A percentile compares a stretch with the other conserved stretches of the same genome.
Evolutionary conservation across 2,797 vertebrate species (phyloP).

Genomic region (Borostomias antarcticus): DNA sequence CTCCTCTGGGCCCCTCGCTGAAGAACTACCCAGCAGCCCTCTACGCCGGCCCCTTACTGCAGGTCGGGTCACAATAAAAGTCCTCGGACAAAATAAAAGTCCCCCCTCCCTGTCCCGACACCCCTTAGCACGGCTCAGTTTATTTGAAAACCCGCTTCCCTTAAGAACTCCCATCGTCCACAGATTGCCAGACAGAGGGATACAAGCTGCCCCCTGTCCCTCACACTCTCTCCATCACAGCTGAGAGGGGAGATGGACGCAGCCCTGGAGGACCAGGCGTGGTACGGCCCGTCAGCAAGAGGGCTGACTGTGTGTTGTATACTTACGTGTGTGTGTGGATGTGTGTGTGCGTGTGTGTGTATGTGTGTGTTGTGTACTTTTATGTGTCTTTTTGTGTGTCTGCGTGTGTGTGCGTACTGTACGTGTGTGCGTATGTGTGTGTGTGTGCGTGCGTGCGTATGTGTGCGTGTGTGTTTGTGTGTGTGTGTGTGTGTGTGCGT

Average conservation of each 20-base stretch:
- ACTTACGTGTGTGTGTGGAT: not conserved
- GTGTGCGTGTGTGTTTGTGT: slow-evolving; percentile 4
- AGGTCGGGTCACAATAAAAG: slow-evolving; percentile 64
- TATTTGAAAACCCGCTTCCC: slow-evolving; percentile 47
- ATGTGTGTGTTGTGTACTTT: slow-evolving; percentile 41
- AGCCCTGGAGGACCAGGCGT: slow-evolving; percentile 9
- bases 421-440: not conserved
- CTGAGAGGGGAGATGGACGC: not conserved
- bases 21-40: slow-evolving; percentile 25
- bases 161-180: slow-evolving; percentile 34
- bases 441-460: not conserved
- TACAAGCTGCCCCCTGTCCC: slow-evolving; percentile 38
- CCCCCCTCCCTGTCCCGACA: no score
- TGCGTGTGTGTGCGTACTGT: not conserved
- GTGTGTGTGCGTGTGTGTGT: slow-evolving; percentile 7
- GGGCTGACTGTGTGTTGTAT: not conserved
- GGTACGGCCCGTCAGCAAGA: no score
- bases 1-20: slow-evolving; percentile 51
- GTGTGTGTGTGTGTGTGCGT: slow-evolving; percentile 23
- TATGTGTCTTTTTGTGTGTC: slow-evolving; percentile 7
- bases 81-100: slow-evolving; percentile 43
- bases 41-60: slow-evolving; percentile 52
- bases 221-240: not conserved
- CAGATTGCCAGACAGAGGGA: slow-evolving; percentile 50
- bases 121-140: slow-evolving; percentile 67